Evolutionary conservation across 2,113 vertebrate species (phyloP), one percentile per base, ranked within the genome.

Genomic region (Chamaetylas fuelleborni): DNA sequence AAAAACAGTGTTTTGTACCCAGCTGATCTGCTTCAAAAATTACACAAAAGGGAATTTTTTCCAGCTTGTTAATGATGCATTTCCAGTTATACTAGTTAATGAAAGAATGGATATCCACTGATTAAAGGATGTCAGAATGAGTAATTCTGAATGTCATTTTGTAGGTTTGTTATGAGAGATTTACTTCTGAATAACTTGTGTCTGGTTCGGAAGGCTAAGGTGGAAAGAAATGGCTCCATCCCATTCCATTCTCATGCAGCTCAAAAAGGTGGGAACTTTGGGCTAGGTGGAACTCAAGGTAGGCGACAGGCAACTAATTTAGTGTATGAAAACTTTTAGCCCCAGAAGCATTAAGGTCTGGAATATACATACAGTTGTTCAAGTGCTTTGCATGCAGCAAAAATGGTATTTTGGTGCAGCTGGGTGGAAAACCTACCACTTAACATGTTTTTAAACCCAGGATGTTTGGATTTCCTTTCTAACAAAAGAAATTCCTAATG

Each of bases 91-190:
- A 45, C 61, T 88, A 69, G 57, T 89, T 93, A 95, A 95, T 95
- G 51, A 95, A 85, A 64, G 31, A 95, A 88, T 78, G 48, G 86
- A 67, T 86, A 94, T 66, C 60, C 58, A 65, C 74, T 93, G 85
- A 97, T 97, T 91, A 97, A 96, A 96, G 40, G 11, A 88, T 69
- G 84, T 96, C 92, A 94, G 69, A 95, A 93, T 70, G n/a, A 80
- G 18, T 91, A 93, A 95, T 96, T 94, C 86, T 64, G 73, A 28
- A 47, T 78, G n/a, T 56, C 38, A 77, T 79, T 71, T 47, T 91
- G 18, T 51, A 42, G 33, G 34, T 82, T 85, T 90, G 13, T 64
- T 78, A 34, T 36, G 34, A 79, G 57, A 45, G 15, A 36, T 79
- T 81, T 51, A 45, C 31, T 33, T 38, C 12, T n/a, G 48, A 47